Conservation (phyloP, 2,113 vertebrate genomes). For the Lagenorhynchus albirostris region DNA sequence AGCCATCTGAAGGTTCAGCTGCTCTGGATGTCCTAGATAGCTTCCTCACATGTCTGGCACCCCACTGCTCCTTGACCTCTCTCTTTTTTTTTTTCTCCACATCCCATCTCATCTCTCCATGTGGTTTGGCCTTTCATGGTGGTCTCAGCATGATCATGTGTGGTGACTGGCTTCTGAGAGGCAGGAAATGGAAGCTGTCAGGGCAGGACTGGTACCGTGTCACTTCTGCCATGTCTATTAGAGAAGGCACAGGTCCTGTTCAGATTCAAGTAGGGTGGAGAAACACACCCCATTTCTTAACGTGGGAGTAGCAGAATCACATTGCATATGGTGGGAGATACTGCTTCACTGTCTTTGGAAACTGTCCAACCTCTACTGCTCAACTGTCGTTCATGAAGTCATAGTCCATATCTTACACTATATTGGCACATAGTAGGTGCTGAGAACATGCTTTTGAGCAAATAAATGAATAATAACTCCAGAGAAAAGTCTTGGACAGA, state of each 20-base stretch:
- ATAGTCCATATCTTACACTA: not conserved
- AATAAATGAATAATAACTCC: not conserved
- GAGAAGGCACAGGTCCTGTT: not conserved
- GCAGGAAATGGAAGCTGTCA: not conserved
- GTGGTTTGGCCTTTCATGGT: not conserved
- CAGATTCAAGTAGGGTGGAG: not conserved
- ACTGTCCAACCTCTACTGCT: not conserved
- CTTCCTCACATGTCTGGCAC: not conserved
- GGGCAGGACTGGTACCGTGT: not conserved
- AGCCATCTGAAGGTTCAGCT: not conserved
- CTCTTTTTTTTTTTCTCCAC: not conserved
- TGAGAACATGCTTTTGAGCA: not conserved
- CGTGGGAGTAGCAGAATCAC: not conserved
- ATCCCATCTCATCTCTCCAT: not conserved
- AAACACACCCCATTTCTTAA: not conserved
- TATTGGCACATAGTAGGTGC: not conserved
- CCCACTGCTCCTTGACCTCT: not conserved
- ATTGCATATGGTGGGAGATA: not conserved
- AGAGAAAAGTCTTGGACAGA: not conserved
- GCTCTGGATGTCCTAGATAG: no score
- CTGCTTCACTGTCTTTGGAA: not conserved
- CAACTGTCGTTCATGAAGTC: not conserved
- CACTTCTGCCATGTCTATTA: not conserved
- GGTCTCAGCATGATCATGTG: not conserved
- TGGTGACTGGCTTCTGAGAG: not conserved